phyloP scores from a whole-genome alignment of 1,140 invertebrate genomes.

The Nephila pilipes region DNA sequence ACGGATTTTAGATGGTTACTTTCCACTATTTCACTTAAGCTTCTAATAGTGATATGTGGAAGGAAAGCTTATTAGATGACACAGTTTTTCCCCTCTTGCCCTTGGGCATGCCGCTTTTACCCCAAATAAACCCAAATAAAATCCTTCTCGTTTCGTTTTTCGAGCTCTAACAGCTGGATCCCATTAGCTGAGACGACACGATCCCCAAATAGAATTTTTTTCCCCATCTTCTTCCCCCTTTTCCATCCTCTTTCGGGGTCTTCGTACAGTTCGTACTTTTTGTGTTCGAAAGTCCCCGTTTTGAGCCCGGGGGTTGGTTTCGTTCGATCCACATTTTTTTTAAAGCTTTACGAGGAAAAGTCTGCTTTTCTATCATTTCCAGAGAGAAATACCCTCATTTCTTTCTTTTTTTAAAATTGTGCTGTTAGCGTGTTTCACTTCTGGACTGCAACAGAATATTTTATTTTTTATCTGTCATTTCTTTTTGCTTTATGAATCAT shows the following conservation, averaged over 20 bases:
- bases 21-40: neutral
- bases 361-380: conserved; percentile 33
- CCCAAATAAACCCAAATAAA: conserved; percentile 53
- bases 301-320: conserved; percentile 1
- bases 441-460: neutral
- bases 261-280: neutral
- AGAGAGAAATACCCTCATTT: neutral
- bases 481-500: neutral
- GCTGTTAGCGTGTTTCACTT: conserved; percentile 10
- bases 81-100: conserved; percentile 16
- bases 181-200: conserved; percentile 41
- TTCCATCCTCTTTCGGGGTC: neutral
- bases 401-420: conserved; percentile 35
- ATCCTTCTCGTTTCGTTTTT: conserved; percentile 30
- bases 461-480: conserved; percentile 1
- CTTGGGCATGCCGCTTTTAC: conserved; percentile 5
- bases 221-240: neutral
- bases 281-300: conserved; percentile 16
- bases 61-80: conserved; percentile 39
- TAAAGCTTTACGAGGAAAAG: conserved; percentile 27
- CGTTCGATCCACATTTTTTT: neutral
- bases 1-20: neutral
- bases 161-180: conserved; percentile 43
- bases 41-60: neutral
- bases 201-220: conserved; percentile 28